Evolutionary conservation across 2,113 vertebrate species (phyloP).

Genomic region (Choloepus hoffmanni): DNA sequence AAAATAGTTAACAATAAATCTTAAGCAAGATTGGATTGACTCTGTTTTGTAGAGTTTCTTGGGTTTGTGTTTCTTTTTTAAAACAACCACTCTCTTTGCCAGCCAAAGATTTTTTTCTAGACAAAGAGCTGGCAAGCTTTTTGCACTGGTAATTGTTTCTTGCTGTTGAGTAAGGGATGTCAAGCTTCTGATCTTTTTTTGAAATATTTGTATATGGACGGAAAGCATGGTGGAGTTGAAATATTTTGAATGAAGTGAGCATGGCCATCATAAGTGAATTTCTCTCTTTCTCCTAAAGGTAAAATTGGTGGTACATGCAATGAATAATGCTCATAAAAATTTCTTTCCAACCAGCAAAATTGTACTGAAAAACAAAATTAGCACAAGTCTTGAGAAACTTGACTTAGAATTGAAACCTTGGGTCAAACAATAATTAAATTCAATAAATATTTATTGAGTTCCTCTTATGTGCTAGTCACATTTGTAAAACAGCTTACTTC

Average conservation of each 20-base stretch:
- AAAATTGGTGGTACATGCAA: slow-evolving; percentile 28
- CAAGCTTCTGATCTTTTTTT: background rate
- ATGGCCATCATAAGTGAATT: slow-evolving; percentile 10
- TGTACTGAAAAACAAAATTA: slow-evolving; percentile 6
- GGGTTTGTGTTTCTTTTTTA: slow-evolving; percentile 36
- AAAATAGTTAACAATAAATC: slow-evolving; percentile 62
- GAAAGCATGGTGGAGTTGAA: background rate
- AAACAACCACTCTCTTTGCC: slow-evolving; percentile 43
- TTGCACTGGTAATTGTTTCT: background rate
- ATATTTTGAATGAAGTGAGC: slow-evolving; percentile 21
- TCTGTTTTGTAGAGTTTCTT: slow-evolving; percentile 23
- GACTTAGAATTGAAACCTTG: slow-evolving; percentile 41
- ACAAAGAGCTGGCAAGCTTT: slow-evolving; percentile 41
- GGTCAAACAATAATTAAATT: background rate
- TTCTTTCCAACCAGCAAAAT: background rate
- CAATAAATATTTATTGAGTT: background rate
- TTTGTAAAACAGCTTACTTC: slow-evolving; percentile 30
- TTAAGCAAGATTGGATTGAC: slow-evolving; percentile 43
- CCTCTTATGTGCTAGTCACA: background rate
- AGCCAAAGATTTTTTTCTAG: slow-evolving; percentile 43
- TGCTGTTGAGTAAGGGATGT: slow-evolving; percentile 23
- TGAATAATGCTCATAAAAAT: slow-evolving; percentile 17
- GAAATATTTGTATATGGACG: background rate
- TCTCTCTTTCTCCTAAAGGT: slow-evolving; percentile 15
- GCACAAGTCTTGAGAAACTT: background rate